Percentiles rank a stretch among this genome's conserved stretches.
Conservation (phyloP, 2,888 invertebrate genomes). For the Eristalis pertinax region DNA sequence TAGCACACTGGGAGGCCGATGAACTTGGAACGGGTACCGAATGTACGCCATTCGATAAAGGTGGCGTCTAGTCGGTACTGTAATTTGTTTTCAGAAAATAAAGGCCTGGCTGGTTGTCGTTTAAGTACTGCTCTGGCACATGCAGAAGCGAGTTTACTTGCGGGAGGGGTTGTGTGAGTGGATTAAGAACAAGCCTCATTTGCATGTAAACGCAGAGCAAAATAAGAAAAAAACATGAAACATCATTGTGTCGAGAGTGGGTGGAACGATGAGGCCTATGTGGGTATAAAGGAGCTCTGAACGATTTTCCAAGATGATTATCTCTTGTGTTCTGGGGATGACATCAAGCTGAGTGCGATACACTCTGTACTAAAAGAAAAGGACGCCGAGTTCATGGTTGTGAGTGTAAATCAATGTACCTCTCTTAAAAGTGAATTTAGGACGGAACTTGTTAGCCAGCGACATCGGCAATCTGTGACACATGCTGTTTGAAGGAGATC, state of each 20-base stretch:
- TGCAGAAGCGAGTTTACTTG: background rate
- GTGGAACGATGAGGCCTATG: background rate
- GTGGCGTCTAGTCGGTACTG: conserved; percentile 27
- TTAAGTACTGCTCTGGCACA: background rate
- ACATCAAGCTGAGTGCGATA: background rate
- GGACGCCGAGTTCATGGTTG: background rate
- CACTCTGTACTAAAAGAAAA: background rate
- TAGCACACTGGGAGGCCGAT: conserved; percentile 4
- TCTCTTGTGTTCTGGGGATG: background rate
- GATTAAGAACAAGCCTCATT: conserved; percentile 14
- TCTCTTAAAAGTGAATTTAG: no score
- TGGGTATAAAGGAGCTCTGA: background rate
- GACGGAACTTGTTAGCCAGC: background rate
- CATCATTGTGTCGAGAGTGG: background rate
- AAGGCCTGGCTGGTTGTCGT: background rate
- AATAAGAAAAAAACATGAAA: background rate
- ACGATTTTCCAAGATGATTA: conserved; percentile 20
- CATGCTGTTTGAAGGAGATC: background rate
- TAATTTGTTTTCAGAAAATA: conserved; percentile 21
- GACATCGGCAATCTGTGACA: background rate
- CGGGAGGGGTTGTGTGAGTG: background rate
- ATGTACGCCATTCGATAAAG: background rate
- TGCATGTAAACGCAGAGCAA: conserved; percentile 15
- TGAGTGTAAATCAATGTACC: no score
- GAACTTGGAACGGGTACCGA: background rate